Evolutionary conservation across 2,113 vertebrate genomes (phyloP), one percentile per base, ranked within the genome.

Genomic region (Poeciliopsis retropinna): DNA sequence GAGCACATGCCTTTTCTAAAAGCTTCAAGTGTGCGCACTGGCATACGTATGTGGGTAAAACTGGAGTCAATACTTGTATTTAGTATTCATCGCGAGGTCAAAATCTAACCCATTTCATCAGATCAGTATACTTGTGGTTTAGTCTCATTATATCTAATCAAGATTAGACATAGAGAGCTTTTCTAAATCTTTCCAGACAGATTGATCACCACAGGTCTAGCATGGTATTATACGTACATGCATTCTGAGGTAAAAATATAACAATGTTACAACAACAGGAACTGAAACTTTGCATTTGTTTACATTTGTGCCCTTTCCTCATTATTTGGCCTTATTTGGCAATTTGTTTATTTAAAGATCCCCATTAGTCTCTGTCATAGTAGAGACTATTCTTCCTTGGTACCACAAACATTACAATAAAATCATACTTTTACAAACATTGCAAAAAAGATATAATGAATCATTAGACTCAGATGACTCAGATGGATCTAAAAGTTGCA

Each of bases 121-220:
- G 81, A 88, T 91, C 66, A 86, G 76, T 76, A 72, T 80, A 87
- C 75, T 76, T 77, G 73, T 78, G 68, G 75, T 91, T 90, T 76
- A 81, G 70, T 85, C 82, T 87, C 79, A 84, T 92, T 91, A 87
- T 32, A 41, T 88, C 68, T 76, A 88, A 90, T 89, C 87, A 92
- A 88, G 87, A 88, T 91, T 85, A 80, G 79, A 85, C 19, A 60
- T 75, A 70, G 25, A 84, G 79, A 70, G 70, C 70, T 70, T 78
- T 70, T 66, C 69, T 37, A 64, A 90, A 75, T 84, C 85, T 86
- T 60, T 67, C 51, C 78, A 81, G 70, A 64, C 63, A 60, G 30
- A 83, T 87, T 77, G 82, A 92, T 90, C 76, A 32, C 73, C 34
- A 44, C 25, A 9, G 11, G 25, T 25, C 2, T 2, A 31, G 14